Evolutionary conservation across 1,140 invertebrate species (phyloP).

Genomic region (Drosophila truncata): DNA sequence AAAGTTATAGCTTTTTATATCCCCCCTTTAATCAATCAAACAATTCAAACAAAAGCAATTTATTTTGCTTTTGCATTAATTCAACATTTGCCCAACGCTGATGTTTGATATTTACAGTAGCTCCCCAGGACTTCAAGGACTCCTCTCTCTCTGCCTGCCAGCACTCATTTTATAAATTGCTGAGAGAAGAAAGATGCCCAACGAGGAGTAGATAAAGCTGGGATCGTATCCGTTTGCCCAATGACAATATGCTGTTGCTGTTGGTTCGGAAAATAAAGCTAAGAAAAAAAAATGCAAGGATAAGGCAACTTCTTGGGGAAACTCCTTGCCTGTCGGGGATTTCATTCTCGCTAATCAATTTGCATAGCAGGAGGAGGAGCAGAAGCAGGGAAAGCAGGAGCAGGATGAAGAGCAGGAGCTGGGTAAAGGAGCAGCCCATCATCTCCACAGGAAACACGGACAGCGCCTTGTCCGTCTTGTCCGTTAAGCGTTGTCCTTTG

Average conservation of each 20-base stretch:
- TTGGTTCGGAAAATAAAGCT: no score
- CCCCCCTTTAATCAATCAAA: neutral
- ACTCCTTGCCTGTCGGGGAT: conserved; percentile 14
- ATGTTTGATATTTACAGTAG: conserved; percentile 6
- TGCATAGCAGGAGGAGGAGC: conserved; percentile 23
- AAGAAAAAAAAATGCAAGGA: conserved; percentile 6
- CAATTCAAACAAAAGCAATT: neutral
- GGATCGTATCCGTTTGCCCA: neutral
- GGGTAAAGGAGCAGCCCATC: conserved; percentile 2
- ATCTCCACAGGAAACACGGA: conserved; percentile 14
- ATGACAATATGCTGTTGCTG: conserved; percentile 9
- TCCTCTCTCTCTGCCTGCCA: conserved; percentile 4
- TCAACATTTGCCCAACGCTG: neutral
- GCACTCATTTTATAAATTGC: conserved; percentile 13
- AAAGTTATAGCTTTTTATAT: neutral
- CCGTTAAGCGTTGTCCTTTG: conserved; percentile 26
- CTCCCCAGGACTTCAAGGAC: neutral
- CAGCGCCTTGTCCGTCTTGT: conserved; percentile 13
- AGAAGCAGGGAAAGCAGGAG: neutral
- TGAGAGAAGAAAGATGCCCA: neutral
- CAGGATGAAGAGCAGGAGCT: neutral
- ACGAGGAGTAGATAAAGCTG: conserved; percentile 2
- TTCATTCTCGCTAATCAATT: conserved; percentile 48
- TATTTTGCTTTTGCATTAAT: conserved; percentile 12
- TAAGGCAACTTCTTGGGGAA: conserved; percentile 10